Base-by-base conservation (phyloP, 2,888 invertebrate species). In the Perizoma affinitatum region DNA sequence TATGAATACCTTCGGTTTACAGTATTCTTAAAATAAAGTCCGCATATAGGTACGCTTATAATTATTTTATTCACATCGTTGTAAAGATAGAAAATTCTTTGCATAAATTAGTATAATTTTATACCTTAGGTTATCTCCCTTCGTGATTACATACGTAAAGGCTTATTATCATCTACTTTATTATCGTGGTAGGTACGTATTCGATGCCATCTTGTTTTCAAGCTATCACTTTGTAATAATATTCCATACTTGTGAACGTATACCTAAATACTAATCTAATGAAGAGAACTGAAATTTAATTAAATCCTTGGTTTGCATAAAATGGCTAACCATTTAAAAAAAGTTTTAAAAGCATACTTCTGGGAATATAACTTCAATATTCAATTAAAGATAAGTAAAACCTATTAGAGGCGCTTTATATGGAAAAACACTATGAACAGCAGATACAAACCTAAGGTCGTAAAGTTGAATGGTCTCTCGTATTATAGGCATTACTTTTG, bases 91-190 rank as follows among this genome's bases (percentile, higher is more conserved):
- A 70, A 66, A 63, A 66, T 68, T 66, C 65, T 68, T 61, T 68
- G 68, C 65, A 70, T 68, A 64, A 59, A 70, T 70, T 70, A 63
- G 68, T 63, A 70, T 70, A 70, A 68, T 68, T 60, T 66, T 65
- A 70, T 66, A 61, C 57, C 60, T 60, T 52, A 62, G 63, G 63
- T 66, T 66, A 65, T 65, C 58, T 68, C 58, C 58, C 57, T 65
- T 48, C 47, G 41, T 55, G 49, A 64, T 44, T 57, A 60, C 56
- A 66, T 66, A 55, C 59, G 61, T 68, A 65, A 65, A 68, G 61
- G 57, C 55, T 59, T 65, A 68, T 66, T 65, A 65, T 66, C 52
- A 62, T 44, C 53, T 55, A 60, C 59, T 65, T 69, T 61, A 66
- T 54, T 67, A 51, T 47, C 53, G 11, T 34, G 55, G 66, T 49